Conservation (phyloP, 2,113 vertebrate species). For the Sceloporus undulatus region DNA sequence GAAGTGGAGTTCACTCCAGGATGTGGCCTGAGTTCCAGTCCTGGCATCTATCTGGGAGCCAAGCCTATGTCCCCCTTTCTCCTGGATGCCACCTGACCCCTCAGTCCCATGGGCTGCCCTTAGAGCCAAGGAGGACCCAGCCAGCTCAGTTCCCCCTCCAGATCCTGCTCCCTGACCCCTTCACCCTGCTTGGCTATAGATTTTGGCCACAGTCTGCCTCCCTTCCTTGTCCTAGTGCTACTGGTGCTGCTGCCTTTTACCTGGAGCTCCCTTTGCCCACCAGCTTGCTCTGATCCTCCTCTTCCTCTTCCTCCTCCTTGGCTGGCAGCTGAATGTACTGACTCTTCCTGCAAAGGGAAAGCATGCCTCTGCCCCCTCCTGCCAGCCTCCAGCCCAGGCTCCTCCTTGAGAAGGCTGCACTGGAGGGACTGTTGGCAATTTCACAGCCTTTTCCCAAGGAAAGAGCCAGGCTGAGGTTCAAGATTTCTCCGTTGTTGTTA, state of each 20-base stretch:
- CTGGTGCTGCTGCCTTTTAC: background rate
- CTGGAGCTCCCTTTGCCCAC: background rate
- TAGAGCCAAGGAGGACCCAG: background rate
- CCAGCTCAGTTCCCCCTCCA: background rate
- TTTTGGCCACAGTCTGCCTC: too few relatives aligned
- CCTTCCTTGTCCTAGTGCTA: too few relatives aligned
- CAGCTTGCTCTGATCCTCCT: background rate
- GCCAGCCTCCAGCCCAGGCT: conserved; percentile 4
- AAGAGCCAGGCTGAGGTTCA: too few relatives aligned
- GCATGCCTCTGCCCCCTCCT: conserved; percentile 26
- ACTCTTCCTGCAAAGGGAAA: conserved; percentile 24
- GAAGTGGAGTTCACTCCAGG: too few relatives aligned
- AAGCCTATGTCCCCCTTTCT: background rate
- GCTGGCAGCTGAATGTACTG: background rate
- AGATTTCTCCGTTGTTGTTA: too few relatives aligned
- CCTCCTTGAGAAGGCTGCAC: conserved; percentile 39
- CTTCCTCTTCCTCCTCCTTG: background rate
- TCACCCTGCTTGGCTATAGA: too few relatives aligned
- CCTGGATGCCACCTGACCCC: background rate
- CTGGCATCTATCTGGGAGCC: too few relatives aligned
- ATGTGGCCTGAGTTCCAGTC: too few relatives aligned
- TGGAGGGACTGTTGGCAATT: conserved; percentile 48
- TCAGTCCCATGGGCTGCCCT: background rate
- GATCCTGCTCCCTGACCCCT: too few relatives aligned
- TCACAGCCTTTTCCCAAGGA: background rate